Base-by-base conservation (phyloP, 2,888 invertebrate genomes). In the Dexiosoma caninum region DNA sequence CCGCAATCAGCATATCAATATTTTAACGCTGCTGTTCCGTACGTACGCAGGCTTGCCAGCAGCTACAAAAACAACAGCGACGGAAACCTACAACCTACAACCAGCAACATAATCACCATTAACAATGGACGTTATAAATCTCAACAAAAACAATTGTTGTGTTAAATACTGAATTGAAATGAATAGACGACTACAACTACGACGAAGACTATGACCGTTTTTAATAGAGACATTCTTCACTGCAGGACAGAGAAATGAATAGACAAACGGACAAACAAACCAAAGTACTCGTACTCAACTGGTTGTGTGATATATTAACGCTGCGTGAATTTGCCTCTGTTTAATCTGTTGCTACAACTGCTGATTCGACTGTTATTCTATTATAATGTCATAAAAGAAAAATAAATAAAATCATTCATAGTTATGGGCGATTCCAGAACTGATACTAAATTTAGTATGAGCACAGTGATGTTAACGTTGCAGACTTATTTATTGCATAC, bases 321-420 rank as follows among this genome's bases (percentile, higher is more conserved):
- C 44, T 27, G 60, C 44, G 35, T 60, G 60, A 62, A 23, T 37
- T 69, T 44, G 62, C n/a, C 60, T 42, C 27, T 67, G 30, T 53
- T 37, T 14, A 27, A 51, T 16, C 37, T 60, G 40, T n/a, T 44
- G 46, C 64, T 19, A 19, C 23, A 10, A 19, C 57, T 12, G 21
- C 40, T 32, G 44, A 37, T 60, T 21, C 35, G 16, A 60, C 32
- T 49, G 57, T 42, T 44, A 69, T 51, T 62, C 51, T 64, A 69
- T 69, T 72, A 77, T 59, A 32, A 30, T 64, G 72, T 49, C 62
- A 70, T 77, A 81, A 81, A 74, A n/a, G n/a, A n/a, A n/a, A 77
- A 64, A 51, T 49, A 57, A 40, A 64, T 44, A 67, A 64, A 49
- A 77, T 69, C 32, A 51, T 69, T 72, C 37, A 69, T 51, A 77